These are phyloP conservation scores for Choreutis nemorana DNA, from an alignment of 2,888 invertebrate species.

Conservation along the genomic window DNA sequence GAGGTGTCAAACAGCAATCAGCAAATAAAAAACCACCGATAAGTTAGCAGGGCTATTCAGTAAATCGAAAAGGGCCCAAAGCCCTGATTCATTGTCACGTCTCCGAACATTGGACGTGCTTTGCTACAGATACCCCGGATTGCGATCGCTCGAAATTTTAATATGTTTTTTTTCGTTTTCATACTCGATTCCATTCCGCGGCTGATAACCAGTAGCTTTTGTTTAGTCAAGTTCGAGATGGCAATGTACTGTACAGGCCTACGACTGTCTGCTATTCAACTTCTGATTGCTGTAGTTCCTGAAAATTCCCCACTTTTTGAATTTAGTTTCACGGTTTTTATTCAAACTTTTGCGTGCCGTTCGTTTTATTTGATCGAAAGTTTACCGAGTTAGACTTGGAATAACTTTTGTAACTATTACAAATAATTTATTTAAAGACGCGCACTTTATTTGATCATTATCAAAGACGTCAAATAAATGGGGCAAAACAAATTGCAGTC, in stretches of 20 bases:
- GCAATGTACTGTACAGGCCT: no score
- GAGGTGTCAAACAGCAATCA: constrained; percentile 59
- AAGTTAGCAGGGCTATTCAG: constrained; percentile 57
- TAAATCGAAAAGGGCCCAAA: constrained; percentile 56
- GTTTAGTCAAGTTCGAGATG: constrained; percentile 44
- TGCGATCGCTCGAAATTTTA: constrained; percentile 53
- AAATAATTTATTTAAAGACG: no score
- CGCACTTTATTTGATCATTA: no score
- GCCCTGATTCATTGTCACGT: constrained; percentile 63
- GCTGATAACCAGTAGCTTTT: constrained; percentile 44
- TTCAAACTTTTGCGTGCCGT: no score
- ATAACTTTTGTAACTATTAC: no score
- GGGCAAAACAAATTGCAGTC: constrained; percentile 5
- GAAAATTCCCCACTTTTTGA: no score
- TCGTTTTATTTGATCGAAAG: no score
- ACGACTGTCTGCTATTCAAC: no score
- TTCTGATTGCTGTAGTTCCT: no score
- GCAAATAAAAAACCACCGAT: constrained; percentile 58
- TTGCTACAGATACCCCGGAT: constrained; percentile 61
- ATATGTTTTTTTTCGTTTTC: constrained; percentile 50
- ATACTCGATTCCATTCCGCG: constrained; percentile 52
- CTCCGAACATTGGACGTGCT: constrained; percentile 64
- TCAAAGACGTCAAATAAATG: no score
- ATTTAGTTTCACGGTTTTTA: constrained; percentile 2
- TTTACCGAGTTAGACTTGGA: no score